These are phyloP conservation scores for Apotomis capreana DNA, from an alignment of 2,888 invertebrate genomes.

Conservation along the genomic window DNA sequence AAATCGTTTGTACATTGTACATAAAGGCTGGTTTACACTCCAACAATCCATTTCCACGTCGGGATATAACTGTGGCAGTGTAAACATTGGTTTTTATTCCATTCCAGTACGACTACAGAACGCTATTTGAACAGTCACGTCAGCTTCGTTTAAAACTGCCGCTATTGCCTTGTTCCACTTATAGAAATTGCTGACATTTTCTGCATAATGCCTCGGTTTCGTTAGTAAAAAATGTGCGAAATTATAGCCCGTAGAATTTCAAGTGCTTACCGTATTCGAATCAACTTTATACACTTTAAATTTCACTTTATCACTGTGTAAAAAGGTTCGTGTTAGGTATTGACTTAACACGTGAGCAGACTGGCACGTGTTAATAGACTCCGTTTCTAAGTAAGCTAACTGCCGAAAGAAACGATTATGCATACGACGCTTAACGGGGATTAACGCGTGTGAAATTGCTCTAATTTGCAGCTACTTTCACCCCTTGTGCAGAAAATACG, in stretches of 20 bases:
- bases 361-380: neutral
- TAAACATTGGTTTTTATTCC: slow-evolving; percentile 42
- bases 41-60: slow-evolving; percentile 18
- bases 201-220: neutral
- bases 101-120: slow-evolving; percentile 26
- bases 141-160: slow-evolving; percentile 38
- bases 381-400: neutral
- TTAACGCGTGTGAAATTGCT: neutral
- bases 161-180: slow-evolving; percentile 32
- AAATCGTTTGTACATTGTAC: slow-evolving; percentile 17
- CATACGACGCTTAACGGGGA: neutral
- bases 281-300: neutral
- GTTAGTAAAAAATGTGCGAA: neutral
- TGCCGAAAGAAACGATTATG: slow-evolving; percentile 2
- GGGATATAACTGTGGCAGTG: slow-evolving; percentile 28
- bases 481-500: neutral
- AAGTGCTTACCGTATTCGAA: neutral
- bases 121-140: slow-evolving; percentile 38
- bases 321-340: neutral
- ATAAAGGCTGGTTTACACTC: slow-evolving; percentile 29
- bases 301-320: neutral
- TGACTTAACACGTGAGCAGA: neutral
- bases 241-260: neutral
- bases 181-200: slow-evolving; percentile 28
- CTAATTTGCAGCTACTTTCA: neutral